phyloP scores from a whole-genome alignment of 2,888 invertebrate species.

The Andrena marginata region DNA sequence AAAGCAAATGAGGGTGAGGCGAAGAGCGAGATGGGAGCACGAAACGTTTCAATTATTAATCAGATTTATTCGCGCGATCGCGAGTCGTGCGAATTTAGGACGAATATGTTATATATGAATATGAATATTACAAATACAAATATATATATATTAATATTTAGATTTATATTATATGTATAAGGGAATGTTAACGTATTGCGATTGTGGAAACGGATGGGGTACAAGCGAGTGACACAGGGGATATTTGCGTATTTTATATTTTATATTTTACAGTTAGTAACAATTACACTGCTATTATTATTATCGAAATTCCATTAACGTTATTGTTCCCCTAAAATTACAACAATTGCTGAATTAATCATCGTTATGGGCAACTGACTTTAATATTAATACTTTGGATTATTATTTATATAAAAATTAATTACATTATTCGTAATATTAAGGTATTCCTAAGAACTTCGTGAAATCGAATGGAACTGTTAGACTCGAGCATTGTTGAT shows the following conservation, averaged over 20 bases:
- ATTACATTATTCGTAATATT: conserved; percentile 17
- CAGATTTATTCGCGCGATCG: conserved; percentile 41
- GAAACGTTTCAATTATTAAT: conserved; percentile 37
- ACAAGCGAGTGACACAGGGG: conserved; percentile 59
- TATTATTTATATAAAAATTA: conserved; percentile 50
- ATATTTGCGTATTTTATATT: conserved; percentile 40
- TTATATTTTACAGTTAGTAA: conserved; percentile 47
- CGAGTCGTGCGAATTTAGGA: conserved; percentile 55
- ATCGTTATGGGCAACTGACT: neutral
- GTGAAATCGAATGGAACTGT: conserved; percentile 9
- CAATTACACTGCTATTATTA: conserved; percentile 57
- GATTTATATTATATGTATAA: conserved; percentile 72
- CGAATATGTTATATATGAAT: conserved; percentile 74
- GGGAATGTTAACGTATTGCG: conserved; percentile 75
- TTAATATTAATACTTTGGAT: neutral
- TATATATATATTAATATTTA: conserved; percentile 73
- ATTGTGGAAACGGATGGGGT: conserved; percentile 53
- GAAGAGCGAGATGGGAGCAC: neutral
- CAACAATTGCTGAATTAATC: neutral
- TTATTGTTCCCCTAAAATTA: conserved; percentile 65
- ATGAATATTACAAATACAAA: conserved; percentile 75
- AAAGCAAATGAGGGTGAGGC: neutral
- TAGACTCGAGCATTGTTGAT: conserved; percentile 19
- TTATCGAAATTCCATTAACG: conserved; percentile 29
- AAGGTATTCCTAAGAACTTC: neutral